Conservation (phyloP, 2,888 invertebrate genomes). For the Hyposoter dolosus region DNA sequence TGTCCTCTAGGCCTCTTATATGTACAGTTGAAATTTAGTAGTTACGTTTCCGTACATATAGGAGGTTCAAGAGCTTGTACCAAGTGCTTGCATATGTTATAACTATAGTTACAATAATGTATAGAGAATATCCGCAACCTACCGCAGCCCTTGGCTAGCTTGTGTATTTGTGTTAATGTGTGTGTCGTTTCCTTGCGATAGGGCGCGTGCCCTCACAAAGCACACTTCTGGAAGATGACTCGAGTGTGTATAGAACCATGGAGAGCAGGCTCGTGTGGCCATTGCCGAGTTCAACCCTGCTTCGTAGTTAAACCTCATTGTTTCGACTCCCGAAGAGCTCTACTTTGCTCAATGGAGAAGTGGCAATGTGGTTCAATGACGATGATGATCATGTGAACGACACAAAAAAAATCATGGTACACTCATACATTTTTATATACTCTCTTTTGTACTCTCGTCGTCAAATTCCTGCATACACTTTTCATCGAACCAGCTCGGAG, state of each 20-base stretch:
- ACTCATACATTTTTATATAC: conserved; percentile 3
- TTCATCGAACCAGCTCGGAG: neutral
- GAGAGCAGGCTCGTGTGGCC: conserved; percentile 56
- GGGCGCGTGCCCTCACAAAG: conserved; percentile 83
- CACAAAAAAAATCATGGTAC: conserved; percentile 24
- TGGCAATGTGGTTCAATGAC: conserved; percentile 42
- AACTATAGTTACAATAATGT: conserved; percentile 18
- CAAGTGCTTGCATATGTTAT: conserved; percentile 31
- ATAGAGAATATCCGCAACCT: conserved; percentile 72
- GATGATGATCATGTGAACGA: conserved; percentile 45
- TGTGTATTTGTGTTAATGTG: conserved; percentile 76
- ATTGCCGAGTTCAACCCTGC: conserved; percentile 55
- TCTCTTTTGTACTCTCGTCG: conserved; percentile 1
- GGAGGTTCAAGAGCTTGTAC: conserved; percentile 27
- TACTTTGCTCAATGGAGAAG: conserved; percentile 47
- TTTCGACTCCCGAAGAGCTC: conserved; percentile 76
- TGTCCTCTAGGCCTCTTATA: neutral
- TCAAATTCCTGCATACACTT: conserved; percentile 24
- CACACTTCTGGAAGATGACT: conserved; percentile 81
- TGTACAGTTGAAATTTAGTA: conserved; percentile 32
- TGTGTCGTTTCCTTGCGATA: conserved; percentile 77
- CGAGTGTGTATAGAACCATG: conserved; percentile 75
- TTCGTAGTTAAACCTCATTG: conserved; percentile 81
- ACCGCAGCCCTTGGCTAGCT: conserved; percentile 75
- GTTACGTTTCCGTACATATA: conserved; percentile 32